Percentiles rank a stretch among this genome's conserved stretches.
These are phyloP conservation scores for Eristalinus sepulchralis DNA, from an alignment of 2,888 invertebrate genomes.

Conservation along the genomic window DNA sequence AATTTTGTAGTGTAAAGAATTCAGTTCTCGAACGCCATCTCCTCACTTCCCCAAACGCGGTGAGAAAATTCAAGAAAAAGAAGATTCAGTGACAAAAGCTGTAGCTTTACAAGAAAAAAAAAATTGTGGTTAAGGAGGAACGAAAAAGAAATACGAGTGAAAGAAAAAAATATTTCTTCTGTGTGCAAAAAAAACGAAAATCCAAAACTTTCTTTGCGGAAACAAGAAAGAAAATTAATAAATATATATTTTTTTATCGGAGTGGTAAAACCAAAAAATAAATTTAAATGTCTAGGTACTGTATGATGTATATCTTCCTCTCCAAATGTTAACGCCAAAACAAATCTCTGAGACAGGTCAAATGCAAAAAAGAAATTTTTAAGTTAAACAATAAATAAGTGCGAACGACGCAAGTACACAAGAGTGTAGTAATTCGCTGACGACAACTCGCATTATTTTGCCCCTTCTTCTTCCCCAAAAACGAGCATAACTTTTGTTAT, in stretches of 20 bases:
- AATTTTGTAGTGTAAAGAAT: conserved; percentile 27
- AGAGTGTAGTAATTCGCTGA: conserved; percentile 36
- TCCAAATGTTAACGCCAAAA: conserved; percentile 68
- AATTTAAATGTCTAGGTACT: conserved; percentile 68
- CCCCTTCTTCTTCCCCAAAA: neutral
- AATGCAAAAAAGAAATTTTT: conserved; percentile 20
- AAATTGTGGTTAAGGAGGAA: conserved; percentile 60
- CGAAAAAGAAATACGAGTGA: conserved; percentile 49
- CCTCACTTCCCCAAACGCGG: conserved; percentile 47
- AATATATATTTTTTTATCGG: conserved; percentile 26
- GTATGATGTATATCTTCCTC: conserved; percentile 55
- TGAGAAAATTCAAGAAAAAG: conserved; percentile 31
- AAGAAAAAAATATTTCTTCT: conserved; percentile 41
- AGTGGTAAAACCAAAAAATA: conserved; percentile 59
- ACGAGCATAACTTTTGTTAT: conserved; percentile 31
- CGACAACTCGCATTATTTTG: conserved; percentile 13
- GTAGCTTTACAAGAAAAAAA: conserved; percentile 35
- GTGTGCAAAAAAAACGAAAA: conserved; percentile 40
- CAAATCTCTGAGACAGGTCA: conserved; percentile 51
- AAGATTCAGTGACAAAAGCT: conserved; percentile 65
- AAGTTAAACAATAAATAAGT: conserved; percentile 21
- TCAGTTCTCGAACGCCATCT: conserved; percentile 39
- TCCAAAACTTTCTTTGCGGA: conserved; percentile 54
- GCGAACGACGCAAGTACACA: conserved; percentile 39
- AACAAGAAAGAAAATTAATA: conserved; percentile 42